Evolutionary conservation across 2,888 invertebrate genomes (phyloP), one percentile per base, ranked within the genome.

Genomic region (Dasypolia templi): DNA sequence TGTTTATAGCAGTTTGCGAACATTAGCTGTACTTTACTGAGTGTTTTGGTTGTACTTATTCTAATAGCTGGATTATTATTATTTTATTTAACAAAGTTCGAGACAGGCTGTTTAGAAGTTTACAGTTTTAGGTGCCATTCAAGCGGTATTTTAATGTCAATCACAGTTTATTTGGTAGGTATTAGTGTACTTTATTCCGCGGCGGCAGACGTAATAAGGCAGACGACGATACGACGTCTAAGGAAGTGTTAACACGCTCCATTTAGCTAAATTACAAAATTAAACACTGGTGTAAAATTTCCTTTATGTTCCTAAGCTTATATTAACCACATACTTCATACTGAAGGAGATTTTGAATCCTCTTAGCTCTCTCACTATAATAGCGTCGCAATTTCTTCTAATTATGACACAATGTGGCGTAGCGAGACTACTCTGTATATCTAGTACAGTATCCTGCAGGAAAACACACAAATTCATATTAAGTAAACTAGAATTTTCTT

Each of bases 331-430:
- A 87, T 83, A 75, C 65, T 72, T 71, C 71, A 64, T 32, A 86
- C 72, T 64, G 39, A 77, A 61, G 63, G 61, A 76, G 64, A 68
- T 80, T 85, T 86, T 86, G 81, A 86, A 86, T 83, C 88, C 88
- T 86, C 88, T 87, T 87, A 87, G 75, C 76, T 73, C 71, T 77
- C 61, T 72, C 51, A 79, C 73, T 86, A 72, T 86, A 75, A 79
- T 78, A 78, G 64, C 62, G 53, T 75, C 76, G 72, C 87, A 77
- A 78, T 84, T 84, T 86, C 82, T 88, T 88, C 88, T 86, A 86
- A 86, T 86, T 86, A 88, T 80, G 76, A 84, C 80, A 80, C 82
- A 80, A 86, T 82, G 75, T 82, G 75, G 68, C 79, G 72, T 75
- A 76, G 82, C 63, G 75, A 72, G 80, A 79, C 82, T 85, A 84